Percentiles rank a stretch among this genome's conserved stretches.
Evolutionary conservation across 1,140 invertebrate genomes (phyloP).

Genomic region (Euwallacea similis): DNA sequence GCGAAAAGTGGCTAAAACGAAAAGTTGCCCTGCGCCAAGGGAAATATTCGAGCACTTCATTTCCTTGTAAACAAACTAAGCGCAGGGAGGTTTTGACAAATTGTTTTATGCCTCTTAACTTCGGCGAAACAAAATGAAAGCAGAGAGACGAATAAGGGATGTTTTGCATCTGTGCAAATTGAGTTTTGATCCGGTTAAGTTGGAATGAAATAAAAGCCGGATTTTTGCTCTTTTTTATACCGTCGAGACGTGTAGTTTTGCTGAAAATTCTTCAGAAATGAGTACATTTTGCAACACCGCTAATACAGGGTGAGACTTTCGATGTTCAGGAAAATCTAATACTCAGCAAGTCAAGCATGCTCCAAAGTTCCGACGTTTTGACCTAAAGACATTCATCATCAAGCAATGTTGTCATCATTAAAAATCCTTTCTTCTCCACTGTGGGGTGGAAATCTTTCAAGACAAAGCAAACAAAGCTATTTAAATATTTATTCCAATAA

Average conservation of each 20-base stretch:
- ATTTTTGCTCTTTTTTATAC: conserved; percentile 4
- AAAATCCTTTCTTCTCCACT: too few species aligned
- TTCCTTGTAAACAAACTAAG: conserved; percentile 43
- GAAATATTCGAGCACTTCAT: conserved; percentile 37
- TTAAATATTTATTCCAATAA: conserved; percentile 41
- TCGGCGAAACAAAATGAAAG: conserved; percentile 22
- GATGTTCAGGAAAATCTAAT: too few species aligned
- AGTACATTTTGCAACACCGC: too few species aligned
- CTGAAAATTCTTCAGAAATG: background rate
- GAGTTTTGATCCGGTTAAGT: conserved; percentile 29
- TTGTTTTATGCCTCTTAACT: conserved; percentile 34
- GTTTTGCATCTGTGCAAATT: conserved; percentile 30
- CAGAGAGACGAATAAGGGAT: background rate
- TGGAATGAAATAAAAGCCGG: conserved; percentile 5
- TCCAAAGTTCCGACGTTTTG: too few species aligned
- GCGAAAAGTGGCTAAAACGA: too few species aligned
- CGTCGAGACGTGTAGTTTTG: background rate
- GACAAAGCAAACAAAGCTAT: conserved; percentile 33
- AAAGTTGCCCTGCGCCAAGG: background rate
- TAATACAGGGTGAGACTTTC: too few species aligned
- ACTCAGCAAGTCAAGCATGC: too few species aligned
- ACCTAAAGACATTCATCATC: too few species aligned
- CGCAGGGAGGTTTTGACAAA: conserved; percentile 36
- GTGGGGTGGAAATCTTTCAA: too few species aligned
- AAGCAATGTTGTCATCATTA: too few species aligned